Base-by-base conservation (phyloP, 37 sponge, comb jelly and placozoan species). In the Spongilla lacustris region DNA sequence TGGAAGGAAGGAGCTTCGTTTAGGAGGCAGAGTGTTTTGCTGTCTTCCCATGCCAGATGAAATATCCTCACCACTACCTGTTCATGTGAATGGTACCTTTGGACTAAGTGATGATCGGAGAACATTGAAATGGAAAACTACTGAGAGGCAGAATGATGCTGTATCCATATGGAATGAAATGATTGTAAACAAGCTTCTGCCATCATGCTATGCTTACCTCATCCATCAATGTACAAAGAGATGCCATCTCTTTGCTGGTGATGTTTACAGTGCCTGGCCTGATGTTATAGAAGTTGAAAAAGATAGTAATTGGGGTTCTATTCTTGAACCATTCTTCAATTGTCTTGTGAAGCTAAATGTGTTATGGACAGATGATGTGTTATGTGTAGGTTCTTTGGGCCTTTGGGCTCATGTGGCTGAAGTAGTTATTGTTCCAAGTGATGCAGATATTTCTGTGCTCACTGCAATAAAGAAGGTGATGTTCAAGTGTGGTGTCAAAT, bases 1-100 rank as follows among this genome's bases (percentile, higher is more conserved):
- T 25, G 34, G 69, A 71, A 36, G 24, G 27, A 37, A 70, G 2
- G 30, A 28, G 5, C 10, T 36, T 10, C 23, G n/a, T 8, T n/a
- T 36, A 10, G 38, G 78, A 11, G 77, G 84, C 46, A 35, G 80
- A 46, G 50, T 85, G n/a, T 85, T 85, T 69, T 85, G 85, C 34
- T 80, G 83, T 34, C 85, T 85, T 26, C 85, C 85, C 4, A 29
- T 85, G 66, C 80, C 85, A 38, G 81, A 24, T 32, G 84, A 83
- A 25, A 69, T 25, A 25, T 29, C 31, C 0, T 41, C 50, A 19
- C 78, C 78, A 26, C 30, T 85, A 23, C 85, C 78, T 80, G 85
- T 79, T 78, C 85, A 85, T 66, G 85, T 85, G 31, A 78, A 85
- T 66, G 85, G 85, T 11, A 75, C 80, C 38, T 85, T 85, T 79